Conservation (phyloP, 2,113 vertebrate species). For the Albula glossodonta region DNA sequence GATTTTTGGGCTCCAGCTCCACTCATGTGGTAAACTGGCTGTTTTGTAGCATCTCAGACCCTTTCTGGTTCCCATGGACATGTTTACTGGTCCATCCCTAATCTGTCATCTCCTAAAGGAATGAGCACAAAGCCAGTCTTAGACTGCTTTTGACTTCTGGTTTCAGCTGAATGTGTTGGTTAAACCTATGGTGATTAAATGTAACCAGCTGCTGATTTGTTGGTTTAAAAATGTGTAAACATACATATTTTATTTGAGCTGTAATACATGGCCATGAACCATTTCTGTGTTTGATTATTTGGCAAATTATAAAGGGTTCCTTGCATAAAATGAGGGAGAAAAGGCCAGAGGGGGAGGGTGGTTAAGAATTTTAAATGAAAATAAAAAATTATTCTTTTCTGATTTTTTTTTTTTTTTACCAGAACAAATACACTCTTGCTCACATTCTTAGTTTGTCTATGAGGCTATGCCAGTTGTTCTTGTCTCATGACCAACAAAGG, state of each 20-base stretch:
- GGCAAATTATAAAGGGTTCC: background rate
- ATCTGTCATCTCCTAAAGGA: constrained; percentile 28
- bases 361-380: background rate
- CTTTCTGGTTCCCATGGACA: constrained; percentile 36
- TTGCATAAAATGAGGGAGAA: background rate
- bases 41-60: constrained; percentile 16
- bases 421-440: background rate
- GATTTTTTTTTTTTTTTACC: background rate
- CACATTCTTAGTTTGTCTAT: background rate
- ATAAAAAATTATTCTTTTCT: background rate
- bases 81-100: constrained; percentile 36
- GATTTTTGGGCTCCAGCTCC: constrained; percentile 9
- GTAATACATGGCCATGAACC: background rate
- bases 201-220: background rate
- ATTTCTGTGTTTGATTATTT: background rate
- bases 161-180: background rate
- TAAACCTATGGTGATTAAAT: background rate
- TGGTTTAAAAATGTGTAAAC: background rate
- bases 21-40: constrained; percentile 20
- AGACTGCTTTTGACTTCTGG: background rate
- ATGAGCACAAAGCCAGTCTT: background rate
- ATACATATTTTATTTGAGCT: background rate
- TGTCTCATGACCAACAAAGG: constrained; percentile 14
- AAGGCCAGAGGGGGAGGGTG: background rate
- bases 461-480: constrained; percentile 13